phyloP scores from a whole-genome alignment of 2,888 invertebrate genomes.

The Heliconius erato region DNA sequence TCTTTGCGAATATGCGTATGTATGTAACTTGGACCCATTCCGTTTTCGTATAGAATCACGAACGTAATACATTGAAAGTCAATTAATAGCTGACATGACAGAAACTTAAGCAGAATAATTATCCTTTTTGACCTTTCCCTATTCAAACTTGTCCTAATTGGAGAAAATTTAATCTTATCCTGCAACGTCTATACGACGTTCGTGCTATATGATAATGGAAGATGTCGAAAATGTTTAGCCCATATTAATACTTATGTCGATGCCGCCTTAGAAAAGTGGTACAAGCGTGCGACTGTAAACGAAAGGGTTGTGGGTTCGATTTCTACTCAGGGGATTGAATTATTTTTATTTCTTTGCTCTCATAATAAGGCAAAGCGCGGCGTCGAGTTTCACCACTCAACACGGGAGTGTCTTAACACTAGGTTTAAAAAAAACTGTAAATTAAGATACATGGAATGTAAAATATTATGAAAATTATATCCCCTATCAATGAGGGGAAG shows the following conservation, averaged over 20 bases:
- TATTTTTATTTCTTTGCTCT: neutral
- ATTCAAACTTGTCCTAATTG: constrained; percentile 28
- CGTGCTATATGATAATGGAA: neutral
- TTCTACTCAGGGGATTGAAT: neutral
- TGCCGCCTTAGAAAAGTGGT: too few species aligned
- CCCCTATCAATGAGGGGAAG: too few species aligned
- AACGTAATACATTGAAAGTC: constrained; percentile 25
- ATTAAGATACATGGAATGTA: too few species aligned
- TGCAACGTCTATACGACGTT: neutral
- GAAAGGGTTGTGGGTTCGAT: neutral
- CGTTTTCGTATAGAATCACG: neutral
- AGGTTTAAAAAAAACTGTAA: too few species aligned
- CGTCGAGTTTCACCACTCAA: too few species aligned
- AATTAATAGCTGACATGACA: constrained; percentile 40
- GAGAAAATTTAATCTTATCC: constrained; percentile 33
- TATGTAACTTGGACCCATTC: neutral
- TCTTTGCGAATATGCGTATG: neutral
- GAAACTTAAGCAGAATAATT: constrained; percentile 39
- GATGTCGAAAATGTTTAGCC: too few species aligned
- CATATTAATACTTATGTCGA: too few species aligned
- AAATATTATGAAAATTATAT: neutral
- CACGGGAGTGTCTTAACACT: too few species aligned
- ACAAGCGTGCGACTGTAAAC: neutral
- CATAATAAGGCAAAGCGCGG: too few species aligned
- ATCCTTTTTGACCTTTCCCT: constrained; percentile 31